phyloP scores from a whole-genome alignment of 2,797 vertebrate genomes.

The Lutjanus campechanus region DNA sequence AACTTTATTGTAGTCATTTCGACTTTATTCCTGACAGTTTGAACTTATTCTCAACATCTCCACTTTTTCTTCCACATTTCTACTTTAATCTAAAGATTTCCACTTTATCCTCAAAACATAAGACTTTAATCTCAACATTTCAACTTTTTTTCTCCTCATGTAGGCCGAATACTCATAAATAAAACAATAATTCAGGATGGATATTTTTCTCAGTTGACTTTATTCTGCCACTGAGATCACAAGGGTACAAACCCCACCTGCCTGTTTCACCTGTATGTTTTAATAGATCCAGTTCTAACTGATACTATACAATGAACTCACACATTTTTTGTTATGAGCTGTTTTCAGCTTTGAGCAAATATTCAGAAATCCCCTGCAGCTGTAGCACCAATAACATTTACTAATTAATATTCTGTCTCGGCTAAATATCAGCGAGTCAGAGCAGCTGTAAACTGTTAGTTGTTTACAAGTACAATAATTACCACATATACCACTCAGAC shows the following conservation, averaged over 20 bases:
- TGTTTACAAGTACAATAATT: constrained; percentile 32
- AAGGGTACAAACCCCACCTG: background rate
- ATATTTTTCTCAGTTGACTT: too few relatives aligned
- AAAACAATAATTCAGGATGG: too few relatives aligned
- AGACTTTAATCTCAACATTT: too few relatives aligned
- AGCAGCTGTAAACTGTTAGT: constrained; percentile 8
- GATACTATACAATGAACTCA: background rate
- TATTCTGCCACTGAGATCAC: background rate
- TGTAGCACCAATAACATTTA: background rate
- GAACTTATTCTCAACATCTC: background rate
- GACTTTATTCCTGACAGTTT: too few relatives aligned
- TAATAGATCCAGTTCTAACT: background rate
- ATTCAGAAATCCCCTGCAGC: constrained; percentile 9
- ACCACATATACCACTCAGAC: constrained; percentile 12
- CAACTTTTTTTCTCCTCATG: too few relatives aligned
- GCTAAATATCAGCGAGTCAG: constrained; percentile 1
- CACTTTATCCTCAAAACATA: too few relatives aligned
- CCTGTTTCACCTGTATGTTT: background rate
- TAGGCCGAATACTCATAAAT: too few relatives aligned
- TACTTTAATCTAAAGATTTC: too few relatives aligned
- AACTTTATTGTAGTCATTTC: too few relatives aligned
- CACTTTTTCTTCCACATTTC: too few relatives aligned
- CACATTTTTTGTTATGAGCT: background rate
- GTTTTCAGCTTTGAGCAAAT: background rate
- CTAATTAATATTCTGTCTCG: constrained; percentile 14